Evolutionary conservation across 2,113 vertebrate species (phyloP).

Genomic region (Rhabdomys dilectus): DNA sequence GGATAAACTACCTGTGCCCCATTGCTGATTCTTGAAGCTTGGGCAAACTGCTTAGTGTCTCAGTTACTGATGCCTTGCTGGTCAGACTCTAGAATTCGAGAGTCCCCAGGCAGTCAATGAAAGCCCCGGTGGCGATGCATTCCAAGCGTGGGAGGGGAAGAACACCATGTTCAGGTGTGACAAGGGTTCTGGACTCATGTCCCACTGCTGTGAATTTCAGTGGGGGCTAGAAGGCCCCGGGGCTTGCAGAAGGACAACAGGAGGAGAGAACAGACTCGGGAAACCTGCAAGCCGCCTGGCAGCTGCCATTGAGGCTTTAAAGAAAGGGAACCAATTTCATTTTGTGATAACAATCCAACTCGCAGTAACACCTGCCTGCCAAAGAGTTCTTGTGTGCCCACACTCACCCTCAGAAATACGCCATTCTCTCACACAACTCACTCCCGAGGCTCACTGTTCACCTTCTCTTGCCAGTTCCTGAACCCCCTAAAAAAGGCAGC

Average conservation of each 20-base stretch:
- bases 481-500: not conserved
- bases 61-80: not conserved
- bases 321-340: not conserved
- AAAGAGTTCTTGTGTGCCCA: not conserved
- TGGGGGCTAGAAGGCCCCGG: fast-evolving
- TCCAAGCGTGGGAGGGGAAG: not conserved
- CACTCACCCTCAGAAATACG: fast-evolving
- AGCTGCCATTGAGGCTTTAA: fast-evolving
- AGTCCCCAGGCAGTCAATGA: not conserved
- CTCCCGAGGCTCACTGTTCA: not conserved
- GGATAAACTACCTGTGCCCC: not conserved
- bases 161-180: not conserved
- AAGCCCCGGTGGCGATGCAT: not conserved
- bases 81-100: not conserved
- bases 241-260: not conserved
- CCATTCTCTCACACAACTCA: fast-evolving
- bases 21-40: not conserved
- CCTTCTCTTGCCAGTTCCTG: fast-evolving
- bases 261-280: not conserved
- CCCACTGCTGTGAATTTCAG: not conserved
- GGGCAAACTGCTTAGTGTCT: not conserved
- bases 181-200: not conserved
- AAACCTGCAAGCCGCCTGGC: not conserved
- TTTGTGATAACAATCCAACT: not conserved
- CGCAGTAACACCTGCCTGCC: not conserved